Conservation (phyloP, 2,113 vertebrate genomes). For the Carlito syrichta region DNA sequence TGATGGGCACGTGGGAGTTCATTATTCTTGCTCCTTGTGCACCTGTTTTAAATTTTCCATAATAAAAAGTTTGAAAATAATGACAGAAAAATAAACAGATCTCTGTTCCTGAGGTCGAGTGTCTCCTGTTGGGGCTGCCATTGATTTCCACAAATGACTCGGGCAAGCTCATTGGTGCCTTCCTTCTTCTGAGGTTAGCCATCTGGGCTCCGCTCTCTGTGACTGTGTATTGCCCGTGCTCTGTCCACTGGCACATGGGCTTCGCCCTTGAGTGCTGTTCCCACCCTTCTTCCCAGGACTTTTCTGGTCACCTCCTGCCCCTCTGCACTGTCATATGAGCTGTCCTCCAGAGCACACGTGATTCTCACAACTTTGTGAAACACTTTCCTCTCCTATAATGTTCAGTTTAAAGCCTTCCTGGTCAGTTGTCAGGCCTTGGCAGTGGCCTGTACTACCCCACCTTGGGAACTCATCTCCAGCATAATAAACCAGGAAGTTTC, state of each 20-base stretch:
- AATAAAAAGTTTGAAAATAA: not conserved
- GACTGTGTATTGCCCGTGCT: not conserved
- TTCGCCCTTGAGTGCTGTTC: not conserved
- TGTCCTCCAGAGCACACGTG: not conserved
- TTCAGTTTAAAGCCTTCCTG: not conserved
- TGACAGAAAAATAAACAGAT: not conserved
- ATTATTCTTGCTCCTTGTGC: not conserved
- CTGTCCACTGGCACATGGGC: not conserved
- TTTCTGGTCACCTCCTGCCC: no score
- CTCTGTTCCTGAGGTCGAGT: not conserved
- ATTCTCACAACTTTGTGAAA: not conserved
- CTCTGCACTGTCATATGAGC: not conserved
- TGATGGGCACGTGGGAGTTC: not conserved
- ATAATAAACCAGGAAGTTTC: not conserved
- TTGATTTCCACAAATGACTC: not conserved
- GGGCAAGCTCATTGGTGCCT: not conserved
- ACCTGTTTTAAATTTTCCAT: not conserved
- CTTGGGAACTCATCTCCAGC: not conserved
- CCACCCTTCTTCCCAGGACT: not conserved
- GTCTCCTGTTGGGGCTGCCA: not conserved
- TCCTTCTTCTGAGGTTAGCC: not conserved
- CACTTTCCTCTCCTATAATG: not conserved
- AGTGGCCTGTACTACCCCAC: not conserved
- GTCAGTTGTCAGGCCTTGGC: not conserved
- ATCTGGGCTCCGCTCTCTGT: not conserved